These are phyloP conservation scores for Cryptophagus acutangulus DNA, from an alignment of 2,888 invertebrate genomes.

Conservation along the genomic window DNA sequence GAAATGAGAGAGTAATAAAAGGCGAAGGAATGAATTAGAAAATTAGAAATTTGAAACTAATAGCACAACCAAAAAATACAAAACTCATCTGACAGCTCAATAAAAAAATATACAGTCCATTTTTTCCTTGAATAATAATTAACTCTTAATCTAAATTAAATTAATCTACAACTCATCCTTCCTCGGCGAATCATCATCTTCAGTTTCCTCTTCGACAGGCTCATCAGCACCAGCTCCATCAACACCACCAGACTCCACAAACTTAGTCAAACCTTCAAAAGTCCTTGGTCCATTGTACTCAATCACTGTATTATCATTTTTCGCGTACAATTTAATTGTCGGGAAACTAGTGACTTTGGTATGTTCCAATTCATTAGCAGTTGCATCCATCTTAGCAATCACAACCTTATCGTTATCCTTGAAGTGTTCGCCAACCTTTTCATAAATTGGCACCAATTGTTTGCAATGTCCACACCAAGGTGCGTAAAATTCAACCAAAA, in stretches of 20 bases:
- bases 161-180: slow-evolving; percentile 72
- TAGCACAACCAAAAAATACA: too few relatives aligned
- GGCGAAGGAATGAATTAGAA: too few relatives aligned
- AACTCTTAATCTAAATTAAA: too few relatives aligned
- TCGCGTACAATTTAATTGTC: slow-evolving; percentile 90
- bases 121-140: too few relatives aligned
- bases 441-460: slow-evolving; percentile 94
- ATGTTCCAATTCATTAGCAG: slow-evolving; percentile 94
- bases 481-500: slow-evolving; percentile 98
- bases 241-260: slow-evolving; percentile 86
- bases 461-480: slow-evolving; percentile 99
- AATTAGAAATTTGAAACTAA: too few relatives aligned
- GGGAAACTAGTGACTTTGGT: slow-evolving; percentile 94
- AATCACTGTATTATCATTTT: slow-evolving; percentile 80
- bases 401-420: slow-evolving; percentile 75
- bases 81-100: too few relatives aligned
- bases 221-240: slow-evolving; percentile 66
- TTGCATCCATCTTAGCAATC: slow-evolving; percentile 98
- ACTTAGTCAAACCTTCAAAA: slow-evolving; percentile 86
- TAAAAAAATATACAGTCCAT: too few relatives aligned
- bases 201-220: slow-evolving; percentile 58
- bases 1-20: too few relatives aligned
- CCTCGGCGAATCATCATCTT: slow-evolving; percentile 67
- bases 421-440: slow-evolving; percentile 80
- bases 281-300: slow-evolving; percentile 96